Base-by-base conservation (phyloP, 2,113 vertebrate species). In the Campylorhamphus procurvoides region DNA sequence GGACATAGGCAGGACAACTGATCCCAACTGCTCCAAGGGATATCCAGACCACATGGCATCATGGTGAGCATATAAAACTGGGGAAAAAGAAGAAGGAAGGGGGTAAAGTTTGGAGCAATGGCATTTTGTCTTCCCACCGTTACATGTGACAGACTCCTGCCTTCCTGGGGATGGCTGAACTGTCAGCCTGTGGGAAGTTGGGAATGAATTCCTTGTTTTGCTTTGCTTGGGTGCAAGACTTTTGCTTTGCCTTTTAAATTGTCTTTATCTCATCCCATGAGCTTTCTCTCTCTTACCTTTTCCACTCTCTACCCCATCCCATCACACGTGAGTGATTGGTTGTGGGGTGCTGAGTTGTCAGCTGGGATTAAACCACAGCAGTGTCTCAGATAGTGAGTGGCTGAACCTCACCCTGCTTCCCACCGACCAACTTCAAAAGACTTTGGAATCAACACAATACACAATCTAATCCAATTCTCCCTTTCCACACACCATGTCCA, bases 301-400 rank as follows among this genome's bases (percentile, higher is more conserved):
- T 18, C 33, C 8, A 2, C 46, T 73, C 55, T 35, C 53, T 35
- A 33, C 33, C 25, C 22, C 7, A 9, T 7, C 72, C 39, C 71
- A 27, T 10, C 6, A 15, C 22, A 31, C 9, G 37, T 23, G 11
- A 55, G 37, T 44, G 33, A 44, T 31, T 24, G 20, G 31, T 17
- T 56, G 18, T 20, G 31, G 4, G 18, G 7, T 33, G 52, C 52
- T 74, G 31, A 74, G 23, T 27, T 27, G 22, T 18, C 13, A 10
- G 12, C 23, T 52, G 31, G 31, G 31, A 52, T 56, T 44, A n/a
- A 74, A 74, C 9, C 52, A 56, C 31, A n/a, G 24, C 31, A 10
- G 7, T 27, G 23, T 17, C 56, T 69, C 4, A 7, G 16, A 25
- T 1, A 2, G 40, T 0, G 3, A 67, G 53, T 3, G n/a, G 66